A percentile compares a stretch with the other conserved stretches of the same genome.
These are phyloP conservation scores for Lacerta bilineata DNA, from an alignment of 2,797 vertebrate species.

Conservation along the genomic window DNA sequence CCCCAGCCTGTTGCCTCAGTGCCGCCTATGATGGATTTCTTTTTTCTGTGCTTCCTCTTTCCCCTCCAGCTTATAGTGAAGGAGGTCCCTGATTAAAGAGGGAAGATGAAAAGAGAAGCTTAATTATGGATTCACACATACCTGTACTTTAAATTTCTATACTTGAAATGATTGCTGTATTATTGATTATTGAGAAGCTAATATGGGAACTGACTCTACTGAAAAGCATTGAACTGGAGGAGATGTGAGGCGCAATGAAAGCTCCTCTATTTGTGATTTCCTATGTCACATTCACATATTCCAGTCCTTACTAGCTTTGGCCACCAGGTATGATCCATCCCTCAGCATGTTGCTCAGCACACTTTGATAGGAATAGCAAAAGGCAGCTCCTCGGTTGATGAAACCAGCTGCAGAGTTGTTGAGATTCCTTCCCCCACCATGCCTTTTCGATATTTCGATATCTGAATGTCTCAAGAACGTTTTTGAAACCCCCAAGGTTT, in stretches of 20 bases:
- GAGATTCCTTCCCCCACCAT: background rate
- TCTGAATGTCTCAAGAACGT: background rate
- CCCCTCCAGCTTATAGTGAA: background rate
- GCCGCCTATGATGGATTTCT: background rate
- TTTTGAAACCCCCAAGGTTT: background rate
- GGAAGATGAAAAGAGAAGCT: background rate
- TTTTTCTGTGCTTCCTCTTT: background rate
- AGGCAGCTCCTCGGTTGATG: background rate
- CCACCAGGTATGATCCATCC: background rate
- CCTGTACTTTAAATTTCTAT: background rate
- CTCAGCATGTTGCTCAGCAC: background rate
- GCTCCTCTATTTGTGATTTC: background rate
- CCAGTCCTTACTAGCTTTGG: background rate
- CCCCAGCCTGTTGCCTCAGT: too few relatives aligned
- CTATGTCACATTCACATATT: background rate
- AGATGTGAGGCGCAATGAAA: background rate
- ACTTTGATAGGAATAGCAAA: background rate
- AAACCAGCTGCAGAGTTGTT: background rate
- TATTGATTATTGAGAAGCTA: background rate
- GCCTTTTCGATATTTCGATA: background rate
- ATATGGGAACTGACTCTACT: background rate
- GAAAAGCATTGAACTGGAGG: background rate
- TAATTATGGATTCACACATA: background rate
- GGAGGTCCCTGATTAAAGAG: background rate
- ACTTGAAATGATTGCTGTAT: background rate